These are phyloP conservation scores for Heteromurus nitidus DNA, from an alignment of 2,888 invertebrate genomes.

Conservation along the genomic window DNA sequence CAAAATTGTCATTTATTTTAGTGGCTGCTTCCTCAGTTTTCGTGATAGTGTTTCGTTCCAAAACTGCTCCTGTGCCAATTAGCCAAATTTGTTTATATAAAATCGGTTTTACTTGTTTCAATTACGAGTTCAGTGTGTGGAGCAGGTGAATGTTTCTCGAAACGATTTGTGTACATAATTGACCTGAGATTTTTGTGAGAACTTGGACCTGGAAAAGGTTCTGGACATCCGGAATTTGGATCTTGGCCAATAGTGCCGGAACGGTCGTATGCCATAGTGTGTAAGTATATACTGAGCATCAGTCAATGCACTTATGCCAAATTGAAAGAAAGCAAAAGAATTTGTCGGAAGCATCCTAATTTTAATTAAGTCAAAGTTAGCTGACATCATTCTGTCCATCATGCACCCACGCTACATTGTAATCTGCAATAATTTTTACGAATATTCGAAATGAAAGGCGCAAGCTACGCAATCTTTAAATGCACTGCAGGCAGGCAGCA, in stretches of 20 bases:
- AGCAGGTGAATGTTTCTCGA: background rate
- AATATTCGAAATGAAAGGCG: too few relatives aligned
- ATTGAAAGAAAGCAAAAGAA: conserved; percentile 6
- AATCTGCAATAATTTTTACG: background rate
- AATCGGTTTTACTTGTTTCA: background rate
- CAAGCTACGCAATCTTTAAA: too few relatives aligned
- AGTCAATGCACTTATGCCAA: background rate
- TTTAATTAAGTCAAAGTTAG: too few relatives aligned
- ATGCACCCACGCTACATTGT: too few relatives aligned
- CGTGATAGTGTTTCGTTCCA: too few relatives aligned
- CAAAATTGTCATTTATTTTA: too few relatives aligned
- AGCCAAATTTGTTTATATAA: background rate
- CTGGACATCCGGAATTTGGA: conserved; percentile 17
- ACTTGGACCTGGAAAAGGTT: background rate
- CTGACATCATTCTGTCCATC: too few relatives aligned
- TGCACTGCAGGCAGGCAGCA: too few relatives aligned
- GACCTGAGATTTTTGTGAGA: background rate
- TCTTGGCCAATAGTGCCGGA: conserved; percentile 21
- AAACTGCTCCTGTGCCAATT: background rate
- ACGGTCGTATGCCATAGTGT: conserved; percentile 37
- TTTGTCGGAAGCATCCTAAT: background rate
- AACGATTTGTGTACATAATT: background rate
- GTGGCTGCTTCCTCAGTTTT: too few relatives aligned
- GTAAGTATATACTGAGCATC: conserved; percentile 31
- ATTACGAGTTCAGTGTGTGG: background rate